Evolutionary conservation across 1,140 invertebrate genomes (phyloP), one percentile per base, ranked within the genome.

Genomic region (Calephelis nemesis): DNA sequence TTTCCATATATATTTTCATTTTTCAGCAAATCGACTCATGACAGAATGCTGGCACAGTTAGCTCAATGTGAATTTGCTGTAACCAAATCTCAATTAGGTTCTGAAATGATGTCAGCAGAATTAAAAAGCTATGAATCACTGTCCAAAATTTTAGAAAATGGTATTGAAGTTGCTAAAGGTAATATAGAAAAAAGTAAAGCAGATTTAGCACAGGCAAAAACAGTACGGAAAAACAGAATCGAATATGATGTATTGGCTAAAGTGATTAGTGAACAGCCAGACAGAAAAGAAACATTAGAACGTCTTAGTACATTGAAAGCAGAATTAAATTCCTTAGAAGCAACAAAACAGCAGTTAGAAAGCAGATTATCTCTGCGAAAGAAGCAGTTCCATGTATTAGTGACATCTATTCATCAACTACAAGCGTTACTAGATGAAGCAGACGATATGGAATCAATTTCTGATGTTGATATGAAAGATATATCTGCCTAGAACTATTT

Each of bases 181-280:
- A 94, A 95, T 70, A 97, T 98, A 74, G 94, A 96, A 67, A 92
- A 92, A 15, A 96, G 95, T 19, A 97, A 97, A 90, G 79, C 89
- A 7, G 95, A 97, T 70, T 89, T 98, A 13, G 93, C 95, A 65
- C 93, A 96, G 76, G 97, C 97, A 1, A 97, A 97, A 85, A 95
- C 95, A 77, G 94, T 96, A 13, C 93, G 97, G 3, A 97, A 97
- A 84, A 98, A 99, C 86, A 94, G 96, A 76, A 95, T 97, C 92
- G 97, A 98, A 81, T 99, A 98, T 92, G 97, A 99, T 93, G 95
- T 97, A 6, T 77, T 99, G 39, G 97, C 98, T 0, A 96, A 97
- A 90, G 94, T 98, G 4, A 98, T 99, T 72, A 95, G 96, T 74
- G 94, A 96, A 77, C 96, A 98, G 80, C 98, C 98, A 0, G 97